Evolutionary conservation across 2,113 vertebrate species (phyloP).

Genomic region (Mus spicilegus): DNA sequence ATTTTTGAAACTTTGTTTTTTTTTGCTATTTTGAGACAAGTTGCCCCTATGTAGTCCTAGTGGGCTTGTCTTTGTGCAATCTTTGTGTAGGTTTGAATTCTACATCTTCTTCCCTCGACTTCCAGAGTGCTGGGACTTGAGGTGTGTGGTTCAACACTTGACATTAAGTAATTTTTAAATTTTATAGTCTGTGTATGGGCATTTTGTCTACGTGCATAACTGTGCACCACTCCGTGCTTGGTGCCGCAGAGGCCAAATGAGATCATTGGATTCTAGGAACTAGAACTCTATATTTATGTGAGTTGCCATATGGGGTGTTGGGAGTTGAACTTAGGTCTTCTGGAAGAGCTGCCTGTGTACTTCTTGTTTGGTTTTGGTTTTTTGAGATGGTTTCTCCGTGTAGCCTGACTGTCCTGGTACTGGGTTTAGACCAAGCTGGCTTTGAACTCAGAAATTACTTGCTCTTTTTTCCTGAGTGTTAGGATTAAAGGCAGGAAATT

Average conservation of each 20-base stretch:
- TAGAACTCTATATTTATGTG: not conserved
- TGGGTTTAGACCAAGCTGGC: not conserved
- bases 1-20: slow-evolving; percentile 28
- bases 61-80: not conserved
- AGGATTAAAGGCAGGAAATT: not conserved
- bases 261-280: not conserved
- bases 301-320: not conserved
- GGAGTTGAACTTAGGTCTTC: not conserved
- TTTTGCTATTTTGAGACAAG: not conserved
- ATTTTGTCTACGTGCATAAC: not conserved
- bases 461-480: not conserved
- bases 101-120: not conserved
- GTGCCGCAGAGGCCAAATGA: not conserved
- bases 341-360: not conserved
- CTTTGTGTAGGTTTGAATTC: not conserved
- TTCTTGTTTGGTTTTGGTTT: not conserved
- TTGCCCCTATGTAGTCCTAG: not conserved
- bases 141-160: not conserved
- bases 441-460: not conserved
- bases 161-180: not conserved
- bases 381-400: not conserved
- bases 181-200: not conserved
- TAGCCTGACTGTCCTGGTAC: not conserved
- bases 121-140: not conserved
- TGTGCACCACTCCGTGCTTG: not conserved